These are phyloP conservation scores for Aptenodytes patagonicus DNA, from an alignment of 2,113 vertebrate species.

Conservation along the genomic window DNA sequence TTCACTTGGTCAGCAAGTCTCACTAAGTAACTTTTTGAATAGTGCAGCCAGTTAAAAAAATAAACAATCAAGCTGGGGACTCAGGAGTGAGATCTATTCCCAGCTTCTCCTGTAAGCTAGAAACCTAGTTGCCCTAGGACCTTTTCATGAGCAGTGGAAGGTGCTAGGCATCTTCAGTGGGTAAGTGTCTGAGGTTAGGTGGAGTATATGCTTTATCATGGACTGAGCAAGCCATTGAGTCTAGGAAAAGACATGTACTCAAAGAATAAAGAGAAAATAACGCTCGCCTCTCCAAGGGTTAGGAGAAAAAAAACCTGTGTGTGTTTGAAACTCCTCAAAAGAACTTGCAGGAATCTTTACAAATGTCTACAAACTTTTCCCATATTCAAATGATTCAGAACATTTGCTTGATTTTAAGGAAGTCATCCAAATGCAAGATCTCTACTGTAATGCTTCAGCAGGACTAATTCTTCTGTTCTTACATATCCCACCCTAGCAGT, in stretches of 20 bases:
- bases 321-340: neutral
- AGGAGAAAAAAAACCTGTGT: neutral
- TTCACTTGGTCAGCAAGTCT: neutral
- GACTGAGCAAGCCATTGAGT: neutral
- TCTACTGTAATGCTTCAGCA: neutral
- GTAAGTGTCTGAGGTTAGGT: neutral
- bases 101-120: neutral
- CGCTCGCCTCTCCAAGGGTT: fast-evolving
- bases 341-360: neutral
- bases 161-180: neutral
- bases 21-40: neutral
- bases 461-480: neutral
- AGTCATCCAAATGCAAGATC: neutral
- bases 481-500: neutral
- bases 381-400: neutral
- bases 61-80: neutral
- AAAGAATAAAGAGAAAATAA: neutral
- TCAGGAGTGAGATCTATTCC: neutral
- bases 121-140: neutral
- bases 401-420: neutral
- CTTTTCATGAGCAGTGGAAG: neutral
- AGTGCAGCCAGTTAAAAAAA: neutral
- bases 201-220: neutral
- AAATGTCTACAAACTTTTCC: neutral
- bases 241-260: neutral